These are phyloP conservation scores for Dendrocopos noguchii DNA, from an alignment of 2,113 vertebrate species.

Conservation along the genomic window DNA sequence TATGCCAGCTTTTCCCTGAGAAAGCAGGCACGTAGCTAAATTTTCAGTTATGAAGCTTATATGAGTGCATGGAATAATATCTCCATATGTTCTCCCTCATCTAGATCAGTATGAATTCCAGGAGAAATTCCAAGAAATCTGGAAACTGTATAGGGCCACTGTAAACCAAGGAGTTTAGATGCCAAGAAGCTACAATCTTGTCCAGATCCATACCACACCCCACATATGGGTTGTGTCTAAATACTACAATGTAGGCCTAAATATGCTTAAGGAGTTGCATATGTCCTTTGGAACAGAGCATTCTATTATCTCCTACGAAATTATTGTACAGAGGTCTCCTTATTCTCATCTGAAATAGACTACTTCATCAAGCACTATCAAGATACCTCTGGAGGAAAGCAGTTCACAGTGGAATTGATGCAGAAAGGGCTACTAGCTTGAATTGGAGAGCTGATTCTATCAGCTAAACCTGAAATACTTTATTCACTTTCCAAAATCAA, in stretches of 20 bases:
- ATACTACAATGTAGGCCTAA: conserved; percentile 9
- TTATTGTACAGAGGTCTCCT: not conserved
- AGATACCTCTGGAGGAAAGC: not conserved
- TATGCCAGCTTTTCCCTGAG: not conserved
- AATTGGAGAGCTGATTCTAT: not conserved
- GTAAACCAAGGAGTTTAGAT: conserved; percentile 32
- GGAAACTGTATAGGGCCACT: conserved; percentile 37
- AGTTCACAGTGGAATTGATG: not conserved
- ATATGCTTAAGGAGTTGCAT: conserved; percentile 32
- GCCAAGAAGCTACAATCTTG: conserved; percentile 48
- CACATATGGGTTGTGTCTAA: conserved; percentile 58
- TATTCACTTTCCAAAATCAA: not conserved
- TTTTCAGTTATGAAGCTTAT: not conserved
- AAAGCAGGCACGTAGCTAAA: not conserved
- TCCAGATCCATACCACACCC: conserved; percentile 44
- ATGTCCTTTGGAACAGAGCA: conserved; percentile 14
- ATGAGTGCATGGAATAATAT: not conserved
- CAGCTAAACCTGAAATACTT: not conserved
- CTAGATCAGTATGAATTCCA: conserved; percentile 32
- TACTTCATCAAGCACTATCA: not conserved
- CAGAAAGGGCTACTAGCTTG: not conserved
- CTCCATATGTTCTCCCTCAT: conserved; percentile 30
- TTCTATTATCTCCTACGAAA: not conserved
- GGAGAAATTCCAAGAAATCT: conserved; percentile 59
- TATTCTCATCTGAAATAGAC: not conserved